Conservation (phyloP, 2,888 invertebrate genomes). For the Hecatera dysodea region DNA sequence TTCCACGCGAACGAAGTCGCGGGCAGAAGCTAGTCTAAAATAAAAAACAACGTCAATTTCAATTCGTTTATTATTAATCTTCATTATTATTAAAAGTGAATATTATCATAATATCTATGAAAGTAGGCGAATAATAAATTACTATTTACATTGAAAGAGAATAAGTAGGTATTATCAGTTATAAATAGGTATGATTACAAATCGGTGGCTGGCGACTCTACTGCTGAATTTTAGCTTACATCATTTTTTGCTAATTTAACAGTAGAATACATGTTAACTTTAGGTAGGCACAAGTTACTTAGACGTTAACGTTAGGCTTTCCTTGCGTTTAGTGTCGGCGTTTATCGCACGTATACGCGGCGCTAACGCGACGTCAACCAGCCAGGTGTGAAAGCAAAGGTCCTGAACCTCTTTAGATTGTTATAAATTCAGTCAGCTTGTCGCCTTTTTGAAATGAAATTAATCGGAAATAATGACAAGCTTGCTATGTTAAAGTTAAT, state of each 20-base stretch:
- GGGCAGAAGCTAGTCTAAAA: no score
- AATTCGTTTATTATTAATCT: conserved; percentile 83
- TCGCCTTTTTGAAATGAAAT: conserved; percentile 28
- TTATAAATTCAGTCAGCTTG: conserved; percentile 31
- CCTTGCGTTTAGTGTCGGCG: conserved; percentile 3
- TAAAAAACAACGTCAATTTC: conserved; percentile 68
- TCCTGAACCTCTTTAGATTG: neutral
- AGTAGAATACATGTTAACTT: conserved; percentile 14
- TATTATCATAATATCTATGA: conserved; percentile 81
- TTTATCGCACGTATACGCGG: conserved; percentile 6
- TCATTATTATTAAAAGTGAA: conserved; percentile 87
- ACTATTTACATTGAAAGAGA: conserved; percentile 81
- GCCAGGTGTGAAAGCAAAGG: conserved; percentile 5
- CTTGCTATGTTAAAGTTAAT: conserved; percentile 7
- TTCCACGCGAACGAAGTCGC: no score
- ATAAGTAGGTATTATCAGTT: conserved; percentile 61
- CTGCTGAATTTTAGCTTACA: conserved; percentile 24
- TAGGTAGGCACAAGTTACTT: neutral
- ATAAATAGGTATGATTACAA: conserved; percentile 61
- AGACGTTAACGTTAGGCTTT: conserved; percentile 2
- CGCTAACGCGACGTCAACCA: conserved; percentile 1
- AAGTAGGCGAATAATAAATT: conserved; percentile 83
- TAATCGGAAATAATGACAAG: conserved; percentile 21
- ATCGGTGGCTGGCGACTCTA: conserved; percentile 46
- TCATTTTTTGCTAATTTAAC: conserved; percentile 1